Evolutionary conservation across 2,888 invertebrate species (phyloP).

Genomic region (Thera obeliscata): DNA sequence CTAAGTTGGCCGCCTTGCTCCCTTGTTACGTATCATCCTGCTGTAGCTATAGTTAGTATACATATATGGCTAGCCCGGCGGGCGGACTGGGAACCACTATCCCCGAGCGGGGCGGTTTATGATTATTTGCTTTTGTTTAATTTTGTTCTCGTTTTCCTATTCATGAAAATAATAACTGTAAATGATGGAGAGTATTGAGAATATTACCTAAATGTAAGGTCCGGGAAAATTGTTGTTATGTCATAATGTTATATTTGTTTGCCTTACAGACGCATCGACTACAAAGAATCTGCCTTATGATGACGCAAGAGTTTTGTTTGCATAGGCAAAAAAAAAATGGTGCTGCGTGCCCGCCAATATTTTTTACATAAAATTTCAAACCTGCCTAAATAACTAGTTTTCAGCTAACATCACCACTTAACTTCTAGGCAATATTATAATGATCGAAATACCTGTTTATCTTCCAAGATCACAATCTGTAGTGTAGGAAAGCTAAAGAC

Average conservation of each 20-base stretch:
- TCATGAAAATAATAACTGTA: conserved; percentile 9
- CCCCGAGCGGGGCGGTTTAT: conserved; percentile 23
- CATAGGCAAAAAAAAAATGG: no score
- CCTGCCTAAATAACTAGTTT: no score
- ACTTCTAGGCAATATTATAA: no score
- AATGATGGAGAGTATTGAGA: not conserved
- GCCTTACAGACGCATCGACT: no score
- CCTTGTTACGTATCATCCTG: conserved; percentile 26
- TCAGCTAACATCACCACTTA: no score
- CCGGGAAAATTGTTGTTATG: not conserved
- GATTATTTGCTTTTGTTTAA: conserved; percentile 28
- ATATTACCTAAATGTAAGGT: not conserved
- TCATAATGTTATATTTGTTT: no score
- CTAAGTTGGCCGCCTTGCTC: conserved; percentile 47
- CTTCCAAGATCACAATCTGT: conserved; percentile 12
- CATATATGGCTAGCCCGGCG: conserved; percentile 2
- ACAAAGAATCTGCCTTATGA: no score
- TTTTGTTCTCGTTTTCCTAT: conserved; percentile 24
- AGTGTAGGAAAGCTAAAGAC: conserved; percentile 21
- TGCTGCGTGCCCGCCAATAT: no score
- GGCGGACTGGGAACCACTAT: conserved; percentile 24
- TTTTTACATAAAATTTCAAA: no score
- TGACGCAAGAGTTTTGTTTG: no score
- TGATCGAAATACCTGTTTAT: not conserved
- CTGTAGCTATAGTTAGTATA: conserved; percentile 2